Evolutionary conservation across 2,797 vertebrate species (phyloP), one percentile per base, ranked within the genome.

Genomic region (Salmo trutta): DNA sequence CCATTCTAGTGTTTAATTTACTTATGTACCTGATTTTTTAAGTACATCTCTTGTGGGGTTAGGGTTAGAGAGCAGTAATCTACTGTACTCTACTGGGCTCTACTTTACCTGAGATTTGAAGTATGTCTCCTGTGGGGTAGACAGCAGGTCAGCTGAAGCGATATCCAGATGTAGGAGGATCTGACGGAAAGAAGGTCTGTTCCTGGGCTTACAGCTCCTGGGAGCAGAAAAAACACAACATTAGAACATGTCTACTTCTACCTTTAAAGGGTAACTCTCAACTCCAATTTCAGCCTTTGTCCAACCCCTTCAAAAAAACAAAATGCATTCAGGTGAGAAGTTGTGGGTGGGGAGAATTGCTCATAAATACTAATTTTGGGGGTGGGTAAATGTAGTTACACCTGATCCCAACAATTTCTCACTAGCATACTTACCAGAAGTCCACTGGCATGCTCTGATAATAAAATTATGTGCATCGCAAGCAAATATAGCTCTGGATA

Each of bases 161-260:
- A 99, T 99, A 90, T 99, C 97, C 80, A 99, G 91, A 82, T 99
- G 97, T 59, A 98, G 91, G 75, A 98, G 94, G 88, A 98, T 99
- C 94, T 99, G 97, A 71, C 97, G 93, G 90, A 99, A 99, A 27
- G 97, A 98, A 0, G 97, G 97, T 3, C 97, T 93, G 86, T 97
- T 98, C 89, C 97, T 93, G 56, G 97, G 96, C 66, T 98, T 98
- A 92, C 96, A 97, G 88, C 97, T 98, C 97, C 97, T 99, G 89
- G 82, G 5, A 71, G 47, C 77, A 75, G 5, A 75, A 68, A 81
- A 19, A 62, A 19, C 29, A 2, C 53, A 10, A 6, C 14, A 36
- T 21, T 8, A 15, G 1, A 41, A 29, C 27, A 10, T 53, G 0
- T 54, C 12, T 5, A 36, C 53, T 2, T 66, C 29, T 68, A 27